Percentiles rank a stretch among this genome's conserved stretches.
These are phyloP conservation scores for Alviniconcha marisindica DNA, from an alignment of 1,140 invertebrate species.

Conservation along the genomic window DNA sequence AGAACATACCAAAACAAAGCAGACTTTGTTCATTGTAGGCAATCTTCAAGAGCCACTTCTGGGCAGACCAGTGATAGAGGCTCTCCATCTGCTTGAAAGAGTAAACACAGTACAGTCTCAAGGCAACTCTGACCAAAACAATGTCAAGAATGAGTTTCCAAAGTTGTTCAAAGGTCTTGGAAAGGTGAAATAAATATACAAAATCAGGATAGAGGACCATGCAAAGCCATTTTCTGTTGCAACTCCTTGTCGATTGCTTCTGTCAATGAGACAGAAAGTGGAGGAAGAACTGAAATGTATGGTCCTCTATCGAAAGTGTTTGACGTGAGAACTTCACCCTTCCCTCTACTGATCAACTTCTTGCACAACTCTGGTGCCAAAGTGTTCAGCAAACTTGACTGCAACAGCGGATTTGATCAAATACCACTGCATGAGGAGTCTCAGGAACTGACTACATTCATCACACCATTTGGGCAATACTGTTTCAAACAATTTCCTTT, in stretches of 20 bases:
- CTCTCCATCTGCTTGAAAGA: constrained; percentile 45
- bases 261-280: constrained; percentile 10
- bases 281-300: not conserved
- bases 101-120: constrained; percentile 51
- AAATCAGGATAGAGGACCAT: constrained; percentile 30
- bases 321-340: not conserved
- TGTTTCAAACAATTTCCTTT: no score
- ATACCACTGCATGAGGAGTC: not conserved
- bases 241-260: not conserved
- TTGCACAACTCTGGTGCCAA: not conserved
- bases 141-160: not conserved
- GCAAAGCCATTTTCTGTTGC: constrained; percentile 12
- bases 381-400: not conserved
- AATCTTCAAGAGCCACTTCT: constrained; percentile 20
- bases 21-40: not conserved
- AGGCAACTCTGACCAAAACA: no score
- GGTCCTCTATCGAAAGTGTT: not conserved
- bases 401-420: not conserved
- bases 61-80: constrained; percentile 4
- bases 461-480: no score
- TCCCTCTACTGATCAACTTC: not conserved
- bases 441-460: not conserved
- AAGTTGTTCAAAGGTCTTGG: constrained; percentile 16
- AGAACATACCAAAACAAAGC: not conserved
- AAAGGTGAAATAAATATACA: constrained; percentile 28